phyloP scores from a whole-genome alignment of 2,113 vertebrate genomes.

The Pardalotus punctatus region DNA sequence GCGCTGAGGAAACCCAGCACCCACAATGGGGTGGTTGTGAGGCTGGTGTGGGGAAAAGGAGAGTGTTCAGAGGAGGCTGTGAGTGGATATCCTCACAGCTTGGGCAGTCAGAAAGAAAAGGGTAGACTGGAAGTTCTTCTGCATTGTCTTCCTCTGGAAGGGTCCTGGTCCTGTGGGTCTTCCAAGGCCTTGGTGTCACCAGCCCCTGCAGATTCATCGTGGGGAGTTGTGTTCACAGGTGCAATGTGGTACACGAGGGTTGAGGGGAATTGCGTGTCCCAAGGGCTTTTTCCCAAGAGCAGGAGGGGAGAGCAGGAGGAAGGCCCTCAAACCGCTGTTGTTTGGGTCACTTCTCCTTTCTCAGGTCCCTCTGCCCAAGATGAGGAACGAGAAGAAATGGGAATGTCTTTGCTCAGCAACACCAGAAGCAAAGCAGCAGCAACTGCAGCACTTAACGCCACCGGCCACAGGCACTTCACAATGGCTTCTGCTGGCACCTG shows the following conservation, averaged over 20 bases:
- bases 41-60: not conserved
- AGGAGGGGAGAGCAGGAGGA: not conserved
- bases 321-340: not conserved
- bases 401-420: not conserved
- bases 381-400: not conserved
- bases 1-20: fast-evolving
- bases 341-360: not conserved
- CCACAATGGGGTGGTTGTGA: not conserved
- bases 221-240: not conserved
- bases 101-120: not conserved
- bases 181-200: not conserved
- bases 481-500: not conserved
- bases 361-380: not conserved
- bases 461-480: not conserved
- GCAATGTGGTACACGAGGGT: fast-evolving
- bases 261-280: fast-evolving
- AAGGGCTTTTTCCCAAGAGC: not conserved
- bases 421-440: not conserved
- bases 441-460: not conserved
- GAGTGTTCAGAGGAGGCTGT: not conserved
- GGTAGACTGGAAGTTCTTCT: not conserved
- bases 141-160: not conserved
- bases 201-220: not conserved
- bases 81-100: fast-evolving
- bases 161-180: not conserved